A percentile compares a stretch with the other conserved stretches of the same genome.
These are phyloP conservation scores for Sipha flava DNA, from an alignment of 1,140 invertebrate genomes.

Conservation along the genomic window DNA sequence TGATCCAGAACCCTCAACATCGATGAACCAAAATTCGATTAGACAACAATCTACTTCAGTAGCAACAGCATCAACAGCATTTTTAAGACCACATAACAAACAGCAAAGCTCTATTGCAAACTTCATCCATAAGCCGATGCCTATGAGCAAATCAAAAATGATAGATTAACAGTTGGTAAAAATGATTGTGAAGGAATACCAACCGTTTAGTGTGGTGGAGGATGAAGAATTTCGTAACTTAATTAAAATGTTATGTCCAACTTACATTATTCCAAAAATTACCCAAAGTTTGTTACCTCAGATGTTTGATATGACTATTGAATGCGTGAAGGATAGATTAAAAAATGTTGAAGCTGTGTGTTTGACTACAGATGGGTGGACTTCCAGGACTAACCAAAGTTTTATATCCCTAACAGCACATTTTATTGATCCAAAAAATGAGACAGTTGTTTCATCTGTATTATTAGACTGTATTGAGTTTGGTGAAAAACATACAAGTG, in stretches of 20 bases:
- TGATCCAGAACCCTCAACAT: neutral
- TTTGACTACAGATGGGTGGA: neutral
- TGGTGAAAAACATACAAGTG: no score
- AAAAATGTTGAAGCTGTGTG: neutral
- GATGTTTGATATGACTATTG: neutral
- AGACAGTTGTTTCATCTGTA: no score
- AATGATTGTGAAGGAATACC: neutral
- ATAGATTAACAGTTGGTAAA: neutral
- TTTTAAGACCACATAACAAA: neutral
- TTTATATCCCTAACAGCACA: neutral
- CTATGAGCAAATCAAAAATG: neutral
- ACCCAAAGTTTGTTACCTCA: neutral
- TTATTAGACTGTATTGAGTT: no score
- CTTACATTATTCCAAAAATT: constrained; percentile 39
- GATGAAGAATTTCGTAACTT: constrained; percentile 29
- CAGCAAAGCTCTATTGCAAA: neutral
- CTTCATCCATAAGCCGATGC: neutral
- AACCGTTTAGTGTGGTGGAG: neutral
- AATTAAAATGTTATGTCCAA: constrained; percentile 35
- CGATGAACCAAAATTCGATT: neutral
- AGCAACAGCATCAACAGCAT: neutral
- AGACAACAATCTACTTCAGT: neutral
- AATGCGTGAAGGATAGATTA: neutral
- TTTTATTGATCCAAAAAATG: neutral
- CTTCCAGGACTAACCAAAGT: neutral